Percentiles rank a stretch among this genome's conserved stretches.
Conservation (phyloP, 30 jellyfish, hydroid and myxozoan species). For the Turritopsis rubra region DNA sequence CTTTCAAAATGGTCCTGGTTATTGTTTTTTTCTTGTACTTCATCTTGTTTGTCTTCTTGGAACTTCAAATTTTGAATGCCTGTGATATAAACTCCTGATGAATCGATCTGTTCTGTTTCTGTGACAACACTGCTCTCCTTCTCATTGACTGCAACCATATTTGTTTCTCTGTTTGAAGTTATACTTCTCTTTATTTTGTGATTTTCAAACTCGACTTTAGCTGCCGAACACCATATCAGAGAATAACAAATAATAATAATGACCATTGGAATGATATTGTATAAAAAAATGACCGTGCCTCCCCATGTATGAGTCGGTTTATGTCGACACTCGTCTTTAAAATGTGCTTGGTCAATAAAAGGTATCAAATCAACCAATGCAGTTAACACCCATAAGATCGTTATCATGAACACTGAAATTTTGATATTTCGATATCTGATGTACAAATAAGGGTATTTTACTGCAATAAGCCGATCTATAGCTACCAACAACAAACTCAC, state of each 20-base stretch:
- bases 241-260: neutral
- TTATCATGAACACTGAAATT: neutral
- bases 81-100: neutral
- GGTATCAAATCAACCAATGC: conserved; percentile 8
- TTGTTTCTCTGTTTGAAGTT: neutral
- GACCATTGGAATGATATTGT: neutral
- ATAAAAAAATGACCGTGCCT: neutral
- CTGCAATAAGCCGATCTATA: conserved; percentile 7
- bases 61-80: neutral
- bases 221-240: conserved; percentile 9
- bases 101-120: neutral
- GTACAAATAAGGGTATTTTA: conserved; percentile 4
- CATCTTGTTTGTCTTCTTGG: neutral
- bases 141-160: neutral
- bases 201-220: neutral
- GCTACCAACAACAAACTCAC: conserved; percentile 8
- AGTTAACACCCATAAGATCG: conserved; percentile 3
- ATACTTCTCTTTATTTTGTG: neutral
- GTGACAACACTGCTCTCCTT: neutral
- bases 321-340: neutral
- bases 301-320: conserved; percentile 16
- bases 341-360: neutral
- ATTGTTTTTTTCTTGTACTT: neutral
- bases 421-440: neutral
- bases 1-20: neutral